Percentiles rank a stretch among this genome's conserved stretches.
Evolutionary conservation across 2,113 vertebrate species (phyloP).

Genomic region (Oxygymnocypris stewartii): DNA sequence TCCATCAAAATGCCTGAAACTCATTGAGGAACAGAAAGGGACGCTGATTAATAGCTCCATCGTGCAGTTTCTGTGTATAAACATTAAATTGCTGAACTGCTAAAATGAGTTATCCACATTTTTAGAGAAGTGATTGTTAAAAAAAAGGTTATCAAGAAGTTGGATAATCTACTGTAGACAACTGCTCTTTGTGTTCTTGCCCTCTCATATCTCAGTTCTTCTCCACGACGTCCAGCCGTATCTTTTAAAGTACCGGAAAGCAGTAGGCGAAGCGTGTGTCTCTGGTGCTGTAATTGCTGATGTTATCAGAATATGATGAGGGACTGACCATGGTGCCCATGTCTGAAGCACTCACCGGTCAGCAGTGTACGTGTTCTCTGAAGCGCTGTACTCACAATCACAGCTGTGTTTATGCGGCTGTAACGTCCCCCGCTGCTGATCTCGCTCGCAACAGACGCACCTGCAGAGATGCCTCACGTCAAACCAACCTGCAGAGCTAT

Average conservation of each 20-base stretch:
- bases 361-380: conserved; percentile 46
- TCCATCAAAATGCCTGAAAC: conserved; percentile 51
- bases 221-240: not conserved
- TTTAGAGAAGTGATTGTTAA: not conserved
- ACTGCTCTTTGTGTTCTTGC: not conserved
- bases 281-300: conserved; percentile 68
- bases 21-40: not conserved
- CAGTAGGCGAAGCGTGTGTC: conserved; percentile 57
- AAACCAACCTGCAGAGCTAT: conserved; percentile 40
- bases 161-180: not conserved
- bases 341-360: conserved; percentile 58
- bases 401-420: conserved; percentile 24
- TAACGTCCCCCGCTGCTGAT: conserved; percentile 4
- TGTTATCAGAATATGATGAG: conserved; percentile 62
- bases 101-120: not conserved
- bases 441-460: not conserved
- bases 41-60: not conserved
- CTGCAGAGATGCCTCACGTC: not conserved
- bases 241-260: conserved; percentile 49
- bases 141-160: not conserved
- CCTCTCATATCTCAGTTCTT: conserved; percentile 6
- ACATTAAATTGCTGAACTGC: not conserved
- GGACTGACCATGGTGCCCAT: conserved; percentile 52
- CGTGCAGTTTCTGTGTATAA: conserved; percentile 5
- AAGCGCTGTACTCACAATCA: not conserved